These are phyloP conservation scores for Drosophila arawakana DNA, from an alignment of 1,140 invertebrate species.

Conservation along the genomic window DNA sequence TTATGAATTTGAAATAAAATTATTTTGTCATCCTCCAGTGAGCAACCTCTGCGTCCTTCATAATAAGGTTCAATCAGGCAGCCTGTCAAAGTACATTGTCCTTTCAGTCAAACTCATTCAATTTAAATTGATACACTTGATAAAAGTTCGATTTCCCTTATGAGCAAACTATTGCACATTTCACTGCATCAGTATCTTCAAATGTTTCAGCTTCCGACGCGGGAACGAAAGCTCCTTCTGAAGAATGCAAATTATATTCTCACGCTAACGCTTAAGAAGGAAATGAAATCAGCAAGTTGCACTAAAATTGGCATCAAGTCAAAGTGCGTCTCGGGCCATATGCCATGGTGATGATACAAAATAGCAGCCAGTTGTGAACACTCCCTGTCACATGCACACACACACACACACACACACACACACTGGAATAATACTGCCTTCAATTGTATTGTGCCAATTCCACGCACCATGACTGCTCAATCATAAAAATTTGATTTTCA, in stretches of 20 bases:
- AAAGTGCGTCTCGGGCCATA: slow-evolving; percentile 71
- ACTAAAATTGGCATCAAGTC: slow-evolving; percentile 73
- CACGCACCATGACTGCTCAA: slow-evolving; percentile 76
- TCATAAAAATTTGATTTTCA: slow-evolving; percentile 81
- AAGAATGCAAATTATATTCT: slow-evolving; percentile 71
- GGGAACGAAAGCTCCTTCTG: not conserved
- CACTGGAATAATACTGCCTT: slow-evolving; percentile 6
- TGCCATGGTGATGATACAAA: slow-evolving; percentile 75
- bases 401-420: slow-evolving; percentile 5
- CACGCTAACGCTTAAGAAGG: slow-evolving; percentile 68
- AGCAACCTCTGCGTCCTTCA: slow-evolving; percentile 11
- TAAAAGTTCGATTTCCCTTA: slow-evolving; percentile 72
- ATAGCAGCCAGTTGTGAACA: slow-evolving; percentile 53
- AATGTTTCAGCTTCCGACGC: not conserved
- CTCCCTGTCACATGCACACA: slow-evolving; percentile 2
- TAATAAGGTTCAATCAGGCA: slow-evolving; percentile 48
- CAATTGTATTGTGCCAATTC: slow-evolving; percentile 25
- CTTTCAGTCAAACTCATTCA: slow-evolving; percentile 34
- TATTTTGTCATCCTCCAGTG: not conserved
- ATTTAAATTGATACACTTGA: slow-evolving; percentile 76
- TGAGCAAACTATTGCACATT: slow-evolving; percentile 32
- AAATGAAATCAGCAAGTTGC: slow-evolving; percentile 75
- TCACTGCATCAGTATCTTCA: slow-evolving; percentile 19
- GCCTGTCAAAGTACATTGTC: slow-evolving; percentile 63
- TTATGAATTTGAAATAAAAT: not conserved